Evolutionary conservation across 2,888 invertebrate genomes (phyloP).

Genomic region (Polydrusus tereticollis): DNA sequence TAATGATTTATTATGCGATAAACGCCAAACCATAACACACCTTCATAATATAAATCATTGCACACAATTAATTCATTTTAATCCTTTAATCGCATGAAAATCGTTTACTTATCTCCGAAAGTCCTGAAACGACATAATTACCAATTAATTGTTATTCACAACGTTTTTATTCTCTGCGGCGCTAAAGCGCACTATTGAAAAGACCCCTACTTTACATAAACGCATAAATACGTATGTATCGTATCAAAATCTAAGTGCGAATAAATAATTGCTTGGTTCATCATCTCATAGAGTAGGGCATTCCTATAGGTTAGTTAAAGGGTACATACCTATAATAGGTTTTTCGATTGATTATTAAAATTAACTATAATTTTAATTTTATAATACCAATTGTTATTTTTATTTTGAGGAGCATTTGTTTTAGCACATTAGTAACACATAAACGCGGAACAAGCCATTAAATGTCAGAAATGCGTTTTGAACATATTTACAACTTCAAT

Average conservation of each 20-base stretch:
- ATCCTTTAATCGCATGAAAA: slow-evolving; percentile 15
- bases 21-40: too few species aligned
- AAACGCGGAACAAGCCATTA: background rate
- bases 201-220: slow-evolving; percentile 20
- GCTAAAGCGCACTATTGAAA: slow-evolving; percentile 16
- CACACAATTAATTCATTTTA: background rate
- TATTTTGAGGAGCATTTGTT: background rate
- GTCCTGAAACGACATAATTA: slow-evolving; percentile 23
- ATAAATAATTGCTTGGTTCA: slow-evolving; percentile 1
- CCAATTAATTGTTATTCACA: slow-evolving; percentile 14
- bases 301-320: background rate
- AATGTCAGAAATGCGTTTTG: background rate
- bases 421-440: background rate
- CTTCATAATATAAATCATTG: background rate
- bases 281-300: background rate
- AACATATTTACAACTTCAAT: background rate
- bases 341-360: background rate
- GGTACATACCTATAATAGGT: background rate
- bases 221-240: slow-evolving; percentile 16
- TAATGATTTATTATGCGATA: too few species aligned
- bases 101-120: slow-evolving; percentile 25
- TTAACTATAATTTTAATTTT: too few species aligned
- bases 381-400: background rate
- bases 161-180: slow-evolving; percentile 22
- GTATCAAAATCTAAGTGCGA: slow-evolving; percentile 5